Conservation (phyloP, 1,140 invertebrate genomes). For the Drosophila repleta region DNA sequence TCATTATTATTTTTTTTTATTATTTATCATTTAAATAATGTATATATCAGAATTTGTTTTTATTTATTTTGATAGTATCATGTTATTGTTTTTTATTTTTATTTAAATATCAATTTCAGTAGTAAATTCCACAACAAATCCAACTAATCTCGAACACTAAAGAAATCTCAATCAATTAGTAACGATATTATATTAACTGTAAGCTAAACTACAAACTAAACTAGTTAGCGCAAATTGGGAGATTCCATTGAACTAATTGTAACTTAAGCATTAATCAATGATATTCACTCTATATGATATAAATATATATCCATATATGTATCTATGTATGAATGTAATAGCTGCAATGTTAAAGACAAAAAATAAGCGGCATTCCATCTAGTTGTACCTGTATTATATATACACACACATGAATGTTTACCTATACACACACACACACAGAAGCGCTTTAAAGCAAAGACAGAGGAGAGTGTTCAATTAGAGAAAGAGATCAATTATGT, state of each 20-base stretch:
- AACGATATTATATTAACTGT: slow-evolving; percentile 71
- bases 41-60: slow-evolving; percentile 14
- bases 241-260: slow-evolving; percentile 36
- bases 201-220: slow-evolving; percentile 45
- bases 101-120: slow-evolving; percentile 13
- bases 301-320: slow-evolving; percentile 9
- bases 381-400: slow-evolving; percentile 62
- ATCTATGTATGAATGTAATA: slow-evolving; percentile 17
- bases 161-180: slow-evolving; percentile 69
- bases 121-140: slow-evolving; percentile 9
- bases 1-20: slow-evolving; percentile 17
- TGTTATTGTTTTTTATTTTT: background rate
- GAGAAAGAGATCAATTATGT: slow-evolving; percentile 32
- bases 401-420: slow-evolving; percentile 27
- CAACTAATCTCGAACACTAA: slow-evolving; percentile 49
- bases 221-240: slow-evolving; percentile 67
- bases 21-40: too few relatives aligned
- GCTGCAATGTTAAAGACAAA: background rate
- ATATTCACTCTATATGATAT: background rate
- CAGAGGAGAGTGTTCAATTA: slow-evolving; percentile 2
- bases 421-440: slow-evolving; percentile 34
- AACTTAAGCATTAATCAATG: slow-evolving; percentile 29
- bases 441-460: slow-evolving; percentile 16
- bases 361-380: slow-evolving; percentile 34
- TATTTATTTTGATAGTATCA: slow-evolving; percentile 16